Evolutionary conservation across 2,113 vertebrate species (phyloP).

Genomic region (Mus musculus): GRCm39 chr4:148407501-148408000

Average conservation of each 20-base stretch:
- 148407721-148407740: neutral
- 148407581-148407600: neutral
- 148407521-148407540: accelerated
- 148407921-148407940: neutral
- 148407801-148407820: neutral
- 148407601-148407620: neutral
- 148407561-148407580: neutral
- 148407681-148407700: neutral
- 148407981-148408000: neutral
- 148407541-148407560: neutral
- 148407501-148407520: neutral
- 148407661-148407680: neutral
- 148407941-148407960: neutral
- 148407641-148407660: too few species aligned
- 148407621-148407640: neutral
- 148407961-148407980: accelerated
- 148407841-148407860: neutral
- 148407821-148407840: neutral
- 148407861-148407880: neutral
- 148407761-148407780: neutral
- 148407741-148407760: neutral
- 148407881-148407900: neutral
- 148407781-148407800: neutral
- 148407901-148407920: neutral
- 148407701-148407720: neutral